phyloP scores from a whole-genome alignment of 2,888 invertebrate species.

The Lasius fuliginosus region DNA sequence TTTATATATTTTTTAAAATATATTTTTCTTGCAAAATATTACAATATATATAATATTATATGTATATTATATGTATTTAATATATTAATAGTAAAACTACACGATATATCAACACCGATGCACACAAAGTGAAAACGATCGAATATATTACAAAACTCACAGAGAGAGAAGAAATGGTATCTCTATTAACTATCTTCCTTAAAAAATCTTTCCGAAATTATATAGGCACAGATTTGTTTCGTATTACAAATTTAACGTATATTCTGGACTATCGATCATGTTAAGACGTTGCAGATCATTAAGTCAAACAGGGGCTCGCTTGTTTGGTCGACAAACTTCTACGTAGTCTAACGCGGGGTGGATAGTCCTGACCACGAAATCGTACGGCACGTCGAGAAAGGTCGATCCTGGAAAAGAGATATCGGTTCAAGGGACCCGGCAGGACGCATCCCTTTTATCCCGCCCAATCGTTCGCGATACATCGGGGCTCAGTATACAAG shows the following conservation, averaged over 20 bases:
- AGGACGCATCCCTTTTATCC: slow-evolving; percentile 83
- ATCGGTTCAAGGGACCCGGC: slow-evolving; percentile 77
- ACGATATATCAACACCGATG: background rate
- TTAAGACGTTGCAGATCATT: slow-evolving; percentile 59
- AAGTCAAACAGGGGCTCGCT: slow-evolving; percentile 47
- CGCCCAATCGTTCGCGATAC: slow-evolving; percentile 85
- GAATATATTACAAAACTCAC: background rate
- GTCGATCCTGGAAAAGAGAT: slow-evolving; percentile 74
- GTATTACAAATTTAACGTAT: slow-evolving; percentile 5
- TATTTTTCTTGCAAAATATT: background rate
- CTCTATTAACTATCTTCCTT: background rate
- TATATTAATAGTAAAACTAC: background rate
- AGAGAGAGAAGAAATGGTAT: background rate
- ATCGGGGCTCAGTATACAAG: slow-evolving; percentile 81
- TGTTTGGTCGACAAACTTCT: slow-evolving; percentile 55
- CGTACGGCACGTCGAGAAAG: slow-evolving; percentile 57
- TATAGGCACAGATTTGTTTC: background rate
- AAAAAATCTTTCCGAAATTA: background rate
- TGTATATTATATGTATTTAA: background rate
- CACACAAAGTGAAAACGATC: background rate
- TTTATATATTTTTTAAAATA: background rate
- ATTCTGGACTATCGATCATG: slow-evolving; percentile 11
- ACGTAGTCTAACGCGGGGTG: slow-evolving; percentile 32
- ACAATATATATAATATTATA: background rate
- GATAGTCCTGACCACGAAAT: slow-evolving; percentile 59